Base-by-base conservation (phyloP, 2,888 invertebrate species). In the Pediacus dermestoides region DNA sequence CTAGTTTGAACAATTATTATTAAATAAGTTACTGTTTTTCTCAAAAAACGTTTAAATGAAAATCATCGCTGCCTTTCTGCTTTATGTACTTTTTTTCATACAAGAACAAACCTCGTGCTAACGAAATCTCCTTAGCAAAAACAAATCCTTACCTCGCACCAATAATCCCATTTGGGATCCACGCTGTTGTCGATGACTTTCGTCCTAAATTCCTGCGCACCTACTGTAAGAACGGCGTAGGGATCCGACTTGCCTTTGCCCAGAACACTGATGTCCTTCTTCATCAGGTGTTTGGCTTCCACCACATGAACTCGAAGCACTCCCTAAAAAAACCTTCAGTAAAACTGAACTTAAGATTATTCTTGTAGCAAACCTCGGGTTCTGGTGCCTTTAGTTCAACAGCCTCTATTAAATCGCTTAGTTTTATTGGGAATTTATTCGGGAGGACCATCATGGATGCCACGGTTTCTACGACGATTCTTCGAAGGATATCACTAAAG, bases 61-160 rank as follows among this genome's bases (percentile, higher is more conserved):
- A n/a, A n/a, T n/a, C n/a, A n/a, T n/a, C n/a, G n/a, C n/a, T n/a
- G n/a, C n/a, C n/a, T n/a, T n/a, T n/a, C n/a, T n/a, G n/a, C n/a
- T n/a, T n/a, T n/a, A n/a, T n/a, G n/a, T n/a, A n/a, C n/a, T n/a
- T n/a, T n/a, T n/a, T n/a, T n/a, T n/a, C n/a, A n/a, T n/a, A n/a
- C n/a, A n/a, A n/a, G n/a, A n/a, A n/a, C n/a, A n/a, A n/a, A n/a
- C n/a, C n/a, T n/a, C n/a, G n/a, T n/a, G n/a, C n/a, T n/a, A n/a
- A n/a, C n/a, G n/a, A n/a, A n/a, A n/a, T n/a, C n/a, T n/a, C n/a
- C n/a, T n/a, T n/a, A n/a, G n/a, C n/a, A n/a, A n/a, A n/a, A n/a
- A n/a, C n/a, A n/a, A n/a, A n/a, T n/a, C n/a, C n/a, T 70, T 74
- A 95, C 94, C 90, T 99, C 97, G 67, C 95, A 97, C 82, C 90